A percentile compares a stretch with the other conserved stretches of the same genome.
Evolutionary conservation across 2,113 vertebrate species (phyloP).

Genomic region (Garra rufa): DNA sequence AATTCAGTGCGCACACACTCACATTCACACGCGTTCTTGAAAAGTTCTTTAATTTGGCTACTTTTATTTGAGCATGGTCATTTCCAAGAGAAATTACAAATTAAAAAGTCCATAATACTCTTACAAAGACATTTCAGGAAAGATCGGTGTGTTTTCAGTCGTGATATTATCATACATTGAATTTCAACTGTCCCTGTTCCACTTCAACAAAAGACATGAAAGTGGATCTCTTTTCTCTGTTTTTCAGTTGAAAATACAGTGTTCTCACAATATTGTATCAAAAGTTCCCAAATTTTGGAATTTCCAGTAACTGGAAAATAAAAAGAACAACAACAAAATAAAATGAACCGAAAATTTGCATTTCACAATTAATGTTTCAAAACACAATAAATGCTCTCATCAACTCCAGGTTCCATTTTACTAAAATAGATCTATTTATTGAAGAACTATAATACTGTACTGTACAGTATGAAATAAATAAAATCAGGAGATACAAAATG

Average conservation of each 20-base stretch:
- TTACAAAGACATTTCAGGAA: conserved; percentile 99
- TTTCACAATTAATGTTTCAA: conserved; percentile 99
- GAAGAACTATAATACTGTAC: conserved; percentile 99
- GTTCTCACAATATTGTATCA: conserved; percentile 99
- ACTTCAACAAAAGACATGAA: conserved; percentile 96
- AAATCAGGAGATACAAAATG: conserved; percentile 99
- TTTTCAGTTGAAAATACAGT: conserved; percentile 99
- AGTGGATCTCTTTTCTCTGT: conserved; percentile 89
- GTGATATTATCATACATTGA: conserved; percentile 99
- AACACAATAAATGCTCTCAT: conserved; percentile 99
- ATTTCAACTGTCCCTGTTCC: conserved; percentile 99
- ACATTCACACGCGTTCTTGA: conserved; percentile 35
- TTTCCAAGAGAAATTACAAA: conserved; percentile 99
- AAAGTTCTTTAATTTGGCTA: conserved; percentile 94
- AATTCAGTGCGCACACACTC: neutral
- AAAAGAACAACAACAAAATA: conserved; percentile 97
- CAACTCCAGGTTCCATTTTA: conserved; percentile 99
- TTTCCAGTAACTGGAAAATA: conserved; percentile 98
- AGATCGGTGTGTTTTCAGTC: conserved; percentile 90
- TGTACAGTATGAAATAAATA: conserved; percentile 99
- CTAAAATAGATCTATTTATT: conserved; percentile 99
- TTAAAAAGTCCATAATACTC: conserved; percentile 99
- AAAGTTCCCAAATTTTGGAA: conserved; percentile 99
- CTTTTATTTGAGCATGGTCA: conserved; percentile 99
- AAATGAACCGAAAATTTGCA: conserved; percentile 89